A percentile compares a stretch with the other conserved stretches of the same genome.
Evolutionary conservation across 2,797 vertebrate genomes (phyloP).

Genomic region (Tragopan temminckii): DNA sequence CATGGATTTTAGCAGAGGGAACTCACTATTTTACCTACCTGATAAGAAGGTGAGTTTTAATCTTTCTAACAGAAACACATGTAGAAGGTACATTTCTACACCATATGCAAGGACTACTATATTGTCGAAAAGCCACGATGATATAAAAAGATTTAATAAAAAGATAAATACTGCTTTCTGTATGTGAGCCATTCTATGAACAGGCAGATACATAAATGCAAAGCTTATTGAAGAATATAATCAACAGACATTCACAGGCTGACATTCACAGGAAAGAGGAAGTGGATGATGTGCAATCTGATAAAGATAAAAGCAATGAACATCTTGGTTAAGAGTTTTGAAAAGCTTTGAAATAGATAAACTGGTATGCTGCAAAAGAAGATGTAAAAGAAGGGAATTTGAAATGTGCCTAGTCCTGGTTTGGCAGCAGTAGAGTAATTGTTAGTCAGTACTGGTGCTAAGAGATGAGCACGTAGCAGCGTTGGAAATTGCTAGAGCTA

Average conservation of each 20-base stretch:
- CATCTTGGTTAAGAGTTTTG: not conserved
- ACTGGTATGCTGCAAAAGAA: not conserved
- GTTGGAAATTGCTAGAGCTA: not conserved
- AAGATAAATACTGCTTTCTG: not conserved
- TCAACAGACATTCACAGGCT: not conserved
- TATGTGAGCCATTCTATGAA: not conserved
- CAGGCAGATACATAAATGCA: not conserved
- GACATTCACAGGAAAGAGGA: not conserved
- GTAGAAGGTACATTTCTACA: not conserved
- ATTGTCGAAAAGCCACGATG: not conserved
- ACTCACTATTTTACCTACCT: not conserved
- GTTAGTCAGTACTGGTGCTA: not conserved
- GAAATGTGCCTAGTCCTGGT: not conserved
- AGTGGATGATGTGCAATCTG: not conserved
- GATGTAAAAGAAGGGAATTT: not conserved
- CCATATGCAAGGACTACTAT: not conserved
- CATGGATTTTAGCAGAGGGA: not conserved
- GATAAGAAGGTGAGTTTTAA: not conserved
- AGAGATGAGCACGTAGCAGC: fast-evolving
- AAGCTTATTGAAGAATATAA: not conserved
- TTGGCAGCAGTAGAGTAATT: not conserved
- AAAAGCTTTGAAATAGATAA: not conserved
- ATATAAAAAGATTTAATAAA: not conserved
- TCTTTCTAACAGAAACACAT: not conserved
- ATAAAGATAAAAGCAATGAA: not conserved